Percentiles rank a stretch among this genome's conserved stretches.
phyloP scores from a whole-genome alignment of 1,140 invertebrate genomes.

The Daktulosphaira vitifoliae region DNA sequence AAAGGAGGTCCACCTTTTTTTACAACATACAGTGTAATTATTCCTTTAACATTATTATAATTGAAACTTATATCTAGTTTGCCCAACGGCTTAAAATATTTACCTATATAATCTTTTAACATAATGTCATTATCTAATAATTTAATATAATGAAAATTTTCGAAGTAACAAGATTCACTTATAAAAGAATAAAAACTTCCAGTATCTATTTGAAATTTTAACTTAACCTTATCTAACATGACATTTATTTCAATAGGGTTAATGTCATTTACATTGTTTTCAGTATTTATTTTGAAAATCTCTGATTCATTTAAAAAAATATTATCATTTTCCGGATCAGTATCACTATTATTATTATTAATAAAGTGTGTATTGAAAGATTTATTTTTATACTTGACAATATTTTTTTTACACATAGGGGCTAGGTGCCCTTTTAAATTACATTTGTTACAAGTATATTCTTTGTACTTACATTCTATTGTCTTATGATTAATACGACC shows the following conservation, averaged over 20 bases:
- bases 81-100: too few species aligned
- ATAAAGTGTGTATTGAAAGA: neutral
- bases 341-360: neutral
- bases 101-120: too few species aligned
- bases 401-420: constrained; percentile 4
- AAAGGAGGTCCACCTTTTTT: neutral
- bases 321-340: constrained; percentile 1
- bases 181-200: neutral
- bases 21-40: too few species aligned
- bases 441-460: neutral
- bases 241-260: too few species aligned
- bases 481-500: neutral
- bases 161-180: neutral
- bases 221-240: neutral
- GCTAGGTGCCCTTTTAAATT: neutral
- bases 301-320: neutral
- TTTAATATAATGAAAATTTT: neutral
- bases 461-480: constrained; percentile 3
- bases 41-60: too few species aligned
- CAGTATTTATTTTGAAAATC: too few species aligned
- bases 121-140: too few species aligned
- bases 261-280: too few species aligned
- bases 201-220: constrained; percentile 15
- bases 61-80: too few species aligned
- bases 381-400: neutral